These are phyloP conservation scores for Eulemur albifrons DNA, from an alignment of 2,797 vertebrate genomes.

Conservation along the genomic window DNA sequence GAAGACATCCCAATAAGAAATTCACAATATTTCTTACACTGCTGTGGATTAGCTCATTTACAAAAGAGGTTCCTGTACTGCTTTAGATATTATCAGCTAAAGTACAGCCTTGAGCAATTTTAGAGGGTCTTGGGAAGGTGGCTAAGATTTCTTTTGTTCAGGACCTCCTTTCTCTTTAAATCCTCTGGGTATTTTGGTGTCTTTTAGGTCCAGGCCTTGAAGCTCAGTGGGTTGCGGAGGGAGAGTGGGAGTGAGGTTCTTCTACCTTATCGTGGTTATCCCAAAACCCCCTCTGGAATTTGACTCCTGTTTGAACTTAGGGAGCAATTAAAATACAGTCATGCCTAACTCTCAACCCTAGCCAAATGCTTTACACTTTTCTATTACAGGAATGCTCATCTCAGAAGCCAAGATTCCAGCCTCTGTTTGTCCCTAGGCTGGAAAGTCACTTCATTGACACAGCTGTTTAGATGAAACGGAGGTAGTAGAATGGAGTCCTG, in stretches of 20 bases:
- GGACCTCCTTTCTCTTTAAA: neutral
- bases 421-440: neutral
- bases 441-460: neutral
- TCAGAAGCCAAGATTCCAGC: neutral
- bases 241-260: neutral
- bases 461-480: neutral
- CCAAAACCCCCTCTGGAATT: neutral
- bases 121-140: neutral
- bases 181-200: neutral
- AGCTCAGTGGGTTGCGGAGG: neutral
- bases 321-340: neutral
- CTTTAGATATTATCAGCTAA: neutral
- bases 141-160: neutral
- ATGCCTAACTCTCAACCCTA: neutral
- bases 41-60: neutral
- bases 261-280: neutral
- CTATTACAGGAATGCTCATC: neutral
- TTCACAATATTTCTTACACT: neutral
- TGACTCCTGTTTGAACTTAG: constrained; percentile 29
- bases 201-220: neutral
- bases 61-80: neutral
- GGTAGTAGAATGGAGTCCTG: neutral
- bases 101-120: neutral
- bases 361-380: neutral
- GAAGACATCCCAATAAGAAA: neutral